Base-by-base conservation (phyloP, 1,140 invertebrate genomes). In the Bradynema listronoti region DNA sequence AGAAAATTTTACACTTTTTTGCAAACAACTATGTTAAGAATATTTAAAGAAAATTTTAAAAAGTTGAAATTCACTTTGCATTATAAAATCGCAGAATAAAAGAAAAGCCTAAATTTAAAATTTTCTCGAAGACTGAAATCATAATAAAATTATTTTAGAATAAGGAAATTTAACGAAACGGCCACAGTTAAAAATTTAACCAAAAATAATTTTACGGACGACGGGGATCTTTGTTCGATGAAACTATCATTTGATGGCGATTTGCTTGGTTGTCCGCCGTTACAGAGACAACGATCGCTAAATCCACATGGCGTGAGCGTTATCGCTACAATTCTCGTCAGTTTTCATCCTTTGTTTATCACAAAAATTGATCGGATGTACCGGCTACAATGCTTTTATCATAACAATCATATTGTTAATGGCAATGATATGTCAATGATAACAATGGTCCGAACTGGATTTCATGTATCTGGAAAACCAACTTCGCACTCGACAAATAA, bases 311-410 rank as follows among this genome's bases (percentile, higher is more conserved):
- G 47, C 16, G 16, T 50, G 16, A 25, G 34, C 16, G 19, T 50
- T 19, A 50, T n/a, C 5, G 47, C 47, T 4, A 29, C 27, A 4
- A 4, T 50, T 30, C 16, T 29, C 27, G 19, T 50, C 16, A 50
- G 47, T 50, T 50, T 50, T 32, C 47, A 50, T 24, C 47, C 47
- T 50, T 32, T 30, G 9, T 50, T 50, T n/a, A 50, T 50, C 47
- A 50, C 47, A 3, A 25, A 50, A 50, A 50, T 50, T n/a, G 47
- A 50, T n/a, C 16, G 27, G 34, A 50, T 50, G 47, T 50, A 50
- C 27, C 47, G 19, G 16, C 16, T 50, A 19, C 47, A 50, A 50
- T 50, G 47, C 19, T 24, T 50, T n/a, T 50, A 50, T 27, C 16
- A 3, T n/a, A 19, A n/a, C 16, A 25, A 3, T 30, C 29, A 50